Evolutionary conservation across 2,888 invertebrate genomes (phyloP).

Genomic region (Eupithecia pulchellata): DNA sequence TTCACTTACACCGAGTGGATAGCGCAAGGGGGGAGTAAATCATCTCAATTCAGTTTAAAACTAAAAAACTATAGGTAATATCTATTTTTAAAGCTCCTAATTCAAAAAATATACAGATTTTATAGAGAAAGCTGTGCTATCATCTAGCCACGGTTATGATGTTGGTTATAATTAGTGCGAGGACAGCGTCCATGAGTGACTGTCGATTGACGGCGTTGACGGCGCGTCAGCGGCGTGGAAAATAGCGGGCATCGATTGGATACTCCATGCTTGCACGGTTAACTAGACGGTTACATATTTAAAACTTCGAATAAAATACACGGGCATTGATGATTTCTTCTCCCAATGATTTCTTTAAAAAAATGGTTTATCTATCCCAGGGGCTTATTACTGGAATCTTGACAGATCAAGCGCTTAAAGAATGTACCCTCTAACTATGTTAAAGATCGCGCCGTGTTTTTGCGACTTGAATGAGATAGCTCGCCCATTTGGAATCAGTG

Average conservation of each 20-base stretch:
- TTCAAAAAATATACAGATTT: neutral
- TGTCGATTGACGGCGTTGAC: slow-evolving; percentile 43
- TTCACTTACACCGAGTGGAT: slow-evolving; percentile 3
- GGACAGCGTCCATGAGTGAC: slow-evolving; percentile 15
- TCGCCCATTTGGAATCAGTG: too few relatives aligned
- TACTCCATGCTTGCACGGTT: neutral
- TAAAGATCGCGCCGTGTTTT: too few relatives aligned
- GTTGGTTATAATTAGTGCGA: slow-evolving; percentile 29
- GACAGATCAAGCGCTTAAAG: neutral
- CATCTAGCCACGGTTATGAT: neutral
- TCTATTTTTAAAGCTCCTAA: neutral
- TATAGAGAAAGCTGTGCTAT: neutral
- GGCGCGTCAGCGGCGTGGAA: slow-evolving; percentile 35
- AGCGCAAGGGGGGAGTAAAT: neutral
- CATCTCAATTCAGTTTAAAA: neutral
- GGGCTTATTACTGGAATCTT: too few relatives aligned
- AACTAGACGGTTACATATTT: neutral
- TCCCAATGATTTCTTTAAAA: neutral
- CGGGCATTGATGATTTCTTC: neutral
- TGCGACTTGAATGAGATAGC: too few relatives aligned
- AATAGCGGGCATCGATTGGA: slow-evolving; percentile 12
- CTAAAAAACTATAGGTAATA: too few relatives aligned
- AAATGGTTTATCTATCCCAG: too few relatives aligned
- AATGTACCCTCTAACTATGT: neutral
- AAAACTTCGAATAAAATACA: neutral